Evolutionary conservation across 2,113 vertebrate species (phyloP).

Genomic region (Pollachius pollachius): DNA sequence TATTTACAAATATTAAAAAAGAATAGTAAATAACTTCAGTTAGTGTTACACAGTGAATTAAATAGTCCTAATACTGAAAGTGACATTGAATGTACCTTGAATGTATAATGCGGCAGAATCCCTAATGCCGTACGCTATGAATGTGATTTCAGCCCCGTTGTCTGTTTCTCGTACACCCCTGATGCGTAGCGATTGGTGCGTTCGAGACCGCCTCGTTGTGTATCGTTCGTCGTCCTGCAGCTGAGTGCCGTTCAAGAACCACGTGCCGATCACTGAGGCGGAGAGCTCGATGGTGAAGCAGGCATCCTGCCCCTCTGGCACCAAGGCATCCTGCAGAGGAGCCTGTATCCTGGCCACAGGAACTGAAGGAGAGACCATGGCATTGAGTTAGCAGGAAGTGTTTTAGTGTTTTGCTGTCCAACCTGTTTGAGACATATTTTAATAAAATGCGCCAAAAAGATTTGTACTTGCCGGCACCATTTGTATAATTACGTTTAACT

Average conservation of each 20-base stretch:
- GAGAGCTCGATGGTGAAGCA: conserved; percentile 87
- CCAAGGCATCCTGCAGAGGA: conserved; percentile 79
- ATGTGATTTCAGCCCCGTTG: conserved; percentile 82
- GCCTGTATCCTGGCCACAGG: conserved; percentile 84
- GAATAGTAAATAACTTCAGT: no score
- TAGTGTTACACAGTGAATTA: no score
- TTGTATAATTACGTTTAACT: no score
- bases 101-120: conserved; percentile 86
- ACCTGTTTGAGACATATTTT: no score
- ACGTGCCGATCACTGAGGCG: conserved; percentile 79
- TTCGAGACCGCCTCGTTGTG: conserved; percentile 66
- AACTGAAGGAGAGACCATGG: conserved; percentile 68
- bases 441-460: no score
- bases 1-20: no score
- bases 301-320: conserved; percentile 80
- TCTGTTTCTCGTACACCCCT: conserved; percentile 72
- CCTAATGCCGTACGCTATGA: conserved; percentile 79
- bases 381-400: background rate
- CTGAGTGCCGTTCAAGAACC: conserved; percentile 83
- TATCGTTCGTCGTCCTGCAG: conserved; percentile 77
- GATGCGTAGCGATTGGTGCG: conserved; percentile 82
- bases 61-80: no score
- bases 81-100: conserved; percentile 74
- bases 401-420: no score
- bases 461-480: no score